These are phyloP conservation scores for Umimayanthus kanabou DNA, from an alignment of 92 coral and sea anemone species.

Conservation along the genomic window DNA sequence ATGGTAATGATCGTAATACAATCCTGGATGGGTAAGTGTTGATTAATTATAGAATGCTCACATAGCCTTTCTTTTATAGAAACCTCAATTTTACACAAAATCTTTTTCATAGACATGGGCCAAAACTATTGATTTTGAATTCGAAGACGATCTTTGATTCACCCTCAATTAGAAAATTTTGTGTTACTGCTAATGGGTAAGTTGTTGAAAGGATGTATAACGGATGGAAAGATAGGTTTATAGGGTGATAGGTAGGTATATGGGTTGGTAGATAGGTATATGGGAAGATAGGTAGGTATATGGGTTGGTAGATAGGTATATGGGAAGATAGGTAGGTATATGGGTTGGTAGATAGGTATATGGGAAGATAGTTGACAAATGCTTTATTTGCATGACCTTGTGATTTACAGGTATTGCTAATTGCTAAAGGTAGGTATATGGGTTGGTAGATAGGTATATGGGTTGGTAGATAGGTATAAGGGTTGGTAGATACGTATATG, in stretches of 20 bases:
- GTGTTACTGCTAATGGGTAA: neutral
- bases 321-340: neutral
- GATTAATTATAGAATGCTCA: too few relatives aligned
- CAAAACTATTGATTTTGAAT: too few relatives aligned
- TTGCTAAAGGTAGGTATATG: too few relatives aligned
- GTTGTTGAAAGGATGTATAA: neutral
- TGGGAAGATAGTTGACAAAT: too few relatives aligned
- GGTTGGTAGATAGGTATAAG: too few relatives aligned
- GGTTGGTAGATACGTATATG: too few relatives aligned
- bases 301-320: neutral
- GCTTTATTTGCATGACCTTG: too few relatives aligned
- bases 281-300: neutral
- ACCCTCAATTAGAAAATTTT: neutral
- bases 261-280: neutral
- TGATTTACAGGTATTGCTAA: too few relatives aligned
- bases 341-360: neutral
- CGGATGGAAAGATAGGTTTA: neutral
- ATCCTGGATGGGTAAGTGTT: neutral
- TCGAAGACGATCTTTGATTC: neutral
- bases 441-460: neutral
- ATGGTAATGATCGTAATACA: neutral
- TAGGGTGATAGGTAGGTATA: neutral
- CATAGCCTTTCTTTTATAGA: too few relatives aligned
- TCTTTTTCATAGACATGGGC: neutral
- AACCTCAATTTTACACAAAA: too few relatives aligned